phyloP scores from a whole-genome alignment of 2,797 vertebrate species.

The Microtus californicus region DNA sequence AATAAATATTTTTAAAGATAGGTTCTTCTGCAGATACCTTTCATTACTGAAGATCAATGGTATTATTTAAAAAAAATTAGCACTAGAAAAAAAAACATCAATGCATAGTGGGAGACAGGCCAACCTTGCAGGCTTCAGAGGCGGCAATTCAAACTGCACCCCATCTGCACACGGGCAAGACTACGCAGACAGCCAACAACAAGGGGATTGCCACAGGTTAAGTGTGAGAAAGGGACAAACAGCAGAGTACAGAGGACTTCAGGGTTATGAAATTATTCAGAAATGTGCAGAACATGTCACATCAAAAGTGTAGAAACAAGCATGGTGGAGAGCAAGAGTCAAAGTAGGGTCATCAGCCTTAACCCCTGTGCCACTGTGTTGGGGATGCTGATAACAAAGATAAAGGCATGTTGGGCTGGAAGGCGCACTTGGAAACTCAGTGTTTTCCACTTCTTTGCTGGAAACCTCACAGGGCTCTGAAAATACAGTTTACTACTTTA shows the following conservation, averaged over 20 bases:
- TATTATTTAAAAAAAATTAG: background rate
- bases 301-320: background rate
- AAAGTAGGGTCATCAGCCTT: background rate
- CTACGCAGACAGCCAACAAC: background rate
- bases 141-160: background rate
- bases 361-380: background rate
- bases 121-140: background rate
- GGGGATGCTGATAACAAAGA: no score
- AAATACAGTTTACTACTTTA: background rate
- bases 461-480: background rate
- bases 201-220: no score
- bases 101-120: background rate
- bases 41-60: background rate
- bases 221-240: no score
- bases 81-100: rapidly evolving
- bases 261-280: background rate
- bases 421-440: background rate
- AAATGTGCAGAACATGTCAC: background rate
- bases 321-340: background rate
- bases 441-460: background rate
- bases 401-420: background rate
- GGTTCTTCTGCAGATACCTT: background rate
- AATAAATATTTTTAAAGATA: background rate
- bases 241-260: background rate
- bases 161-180: background rate